Evolutionary conservation across 1,140 invertebrate species (phyloP).

Genomic region (Drosophila varians): DNA sequence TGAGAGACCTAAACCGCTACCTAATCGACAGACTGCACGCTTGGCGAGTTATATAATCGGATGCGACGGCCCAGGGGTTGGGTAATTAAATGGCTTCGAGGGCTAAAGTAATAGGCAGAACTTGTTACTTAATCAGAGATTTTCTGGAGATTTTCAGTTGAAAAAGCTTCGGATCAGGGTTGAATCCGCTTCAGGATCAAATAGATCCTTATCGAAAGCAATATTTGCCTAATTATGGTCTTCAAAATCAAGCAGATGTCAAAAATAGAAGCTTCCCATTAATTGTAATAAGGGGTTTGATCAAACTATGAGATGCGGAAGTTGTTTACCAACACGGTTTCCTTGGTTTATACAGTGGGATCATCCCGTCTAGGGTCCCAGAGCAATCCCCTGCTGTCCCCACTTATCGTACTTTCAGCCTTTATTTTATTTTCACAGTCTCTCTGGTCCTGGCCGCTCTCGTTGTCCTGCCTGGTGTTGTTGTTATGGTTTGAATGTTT

Average conservation of each 20-base stretch:
- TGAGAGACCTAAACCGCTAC: constrained; percentile 34
- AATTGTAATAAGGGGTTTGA: background rate
- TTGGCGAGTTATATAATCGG: constrained; percentile 31
- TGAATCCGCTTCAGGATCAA: constrained; percentile 1
- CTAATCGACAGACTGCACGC: constrained; percentile 24
- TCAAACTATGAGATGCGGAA: too few relatives aligned
- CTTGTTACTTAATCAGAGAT: constrained; percentile 9
- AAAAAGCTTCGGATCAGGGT: constrained; percentile 9
- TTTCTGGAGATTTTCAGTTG: background rate
- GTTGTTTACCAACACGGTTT: background rate
- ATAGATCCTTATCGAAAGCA: constrained; percentile 4
- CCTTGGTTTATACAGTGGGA: background rate
- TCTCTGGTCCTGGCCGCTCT: constrained; percentile 31
- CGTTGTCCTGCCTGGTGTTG: constrained; percentile 3
- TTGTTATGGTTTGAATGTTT: constrained; percentile 44
- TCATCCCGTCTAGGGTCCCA: background rate
- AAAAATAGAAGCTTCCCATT: background rate
- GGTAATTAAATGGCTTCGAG: constrained; percentile 34
- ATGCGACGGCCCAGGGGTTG: constrained; percentile 15
- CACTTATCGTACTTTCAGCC: constrained; percentile 67
- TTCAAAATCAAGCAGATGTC: background rate
- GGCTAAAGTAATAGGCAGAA: constrained; percentile 12
- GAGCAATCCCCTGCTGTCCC: constrained; percentile 2
- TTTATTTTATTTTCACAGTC: constrained; percentile 80
- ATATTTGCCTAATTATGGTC: constrained; percentile 1